Base-by-base conservation (phyloP, 1,140 invertebrate species). In the Lysiphlebus fabarum region DNA sequence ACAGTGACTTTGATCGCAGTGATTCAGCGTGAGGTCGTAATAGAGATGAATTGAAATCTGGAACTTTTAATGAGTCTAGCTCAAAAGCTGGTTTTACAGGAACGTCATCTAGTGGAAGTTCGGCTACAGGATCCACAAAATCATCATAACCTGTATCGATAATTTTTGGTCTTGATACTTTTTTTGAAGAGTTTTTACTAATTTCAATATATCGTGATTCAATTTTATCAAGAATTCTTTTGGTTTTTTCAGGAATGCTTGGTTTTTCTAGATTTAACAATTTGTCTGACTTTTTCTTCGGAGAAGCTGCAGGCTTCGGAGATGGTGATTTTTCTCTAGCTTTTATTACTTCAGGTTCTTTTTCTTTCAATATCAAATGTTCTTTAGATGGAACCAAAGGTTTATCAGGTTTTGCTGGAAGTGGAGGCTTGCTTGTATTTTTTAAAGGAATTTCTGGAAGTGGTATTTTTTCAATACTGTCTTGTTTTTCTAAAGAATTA, bases 81-180 rank as follows among this genome's bases (percentile, higher is more conserved):
- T 79, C 78, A 57, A 79, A 60, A n/a, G 70, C 67, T 5, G 76
- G 76, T 62, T 80, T 80, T 2, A 79, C 71, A 6, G 78, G 76
- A 6, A 79, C 69, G 55, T 80, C 77, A 51, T 80, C 78, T 12
- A 80, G 62, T n/a, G 78, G 78, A 59, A 80, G 66, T 56, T 80
- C 77, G 0, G 77, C 77, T 6, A 80, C 74, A 4, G 77, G 78
- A 53, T 80, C 77, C 7, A 80, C 75, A 58, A 80, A 80, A 64
- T 80, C 78, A 53, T 79, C 78, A 50, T 70, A 71, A 12, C 77
- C 77, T 1, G 77, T 77, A 56, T 80, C 77, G 49, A 80, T 76
- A 40, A 80, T 77, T 62, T 72, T 78, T 4, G 77, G 74, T 37
- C 68, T 68, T 9, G 70, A 61, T 36, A 75, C 49, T 60, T 70